Evolutionary conservation across 2,888 invertebrate species (phyloP).

Genomic region (Ptychoptera contaminata): DNA sequence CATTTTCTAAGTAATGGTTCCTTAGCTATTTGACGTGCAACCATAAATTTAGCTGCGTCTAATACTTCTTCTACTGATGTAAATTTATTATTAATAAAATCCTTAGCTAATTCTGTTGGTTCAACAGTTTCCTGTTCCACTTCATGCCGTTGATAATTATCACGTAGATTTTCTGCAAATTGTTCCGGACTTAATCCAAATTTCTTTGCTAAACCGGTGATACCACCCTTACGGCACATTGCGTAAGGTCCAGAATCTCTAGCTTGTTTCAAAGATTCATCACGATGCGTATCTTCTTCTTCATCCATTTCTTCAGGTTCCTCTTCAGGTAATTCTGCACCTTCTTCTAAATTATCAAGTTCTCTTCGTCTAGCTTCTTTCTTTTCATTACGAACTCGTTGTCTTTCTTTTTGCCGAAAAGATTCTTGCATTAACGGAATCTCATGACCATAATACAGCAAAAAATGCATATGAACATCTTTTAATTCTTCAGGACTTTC

Average conservation of each 20-base stretch:
- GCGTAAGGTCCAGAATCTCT: constrained; percentile 77
- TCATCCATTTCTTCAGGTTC: constrained; percentile 22
- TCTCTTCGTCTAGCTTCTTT: constrained; percentile 15
- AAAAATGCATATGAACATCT: constrained; percentile 86
- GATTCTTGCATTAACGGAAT: constrained; percentile 69
- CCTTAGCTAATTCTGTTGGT: constrained; percentile 66
- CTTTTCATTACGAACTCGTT: constrained; percentile 40
- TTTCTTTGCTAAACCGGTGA: constrained; percentile 70
- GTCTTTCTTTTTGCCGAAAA: constrained; percentile 48
- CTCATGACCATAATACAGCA: constrained; percentile 78
- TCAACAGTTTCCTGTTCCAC: constrained; percentile 84
- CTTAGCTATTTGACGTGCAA: constrained; percentile 81
- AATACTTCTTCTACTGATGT: constrained; percentile 64
- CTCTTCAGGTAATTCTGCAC: constrained; percentile 20
- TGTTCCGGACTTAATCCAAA: constrained; percentile 90
- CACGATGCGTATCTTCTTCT: constrained; percentile 38
- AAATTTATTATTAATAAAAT: constrained; percentile 53
- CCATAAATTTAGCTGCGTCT: constrained; percentile 84
- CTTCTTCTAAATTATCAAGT: constrained; percentile 16
- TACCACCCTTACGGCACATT: constrained; percentile 70
- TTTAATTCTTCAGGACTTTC: constrained; percentile 82
- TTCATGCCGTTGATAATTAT: constrained; percentile 89
- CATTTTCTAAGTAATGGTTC: constrained; percentile 80
- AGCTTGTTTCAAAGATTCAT: constrained; percentile 66
- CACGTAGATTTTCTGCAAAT: constrained; percentile 90